These are phyloP conservation scores for Willowsia nigromaculata DNA, from an alignment of 2,888 invertebrate species.

Conservation along the genomic window DNA sequence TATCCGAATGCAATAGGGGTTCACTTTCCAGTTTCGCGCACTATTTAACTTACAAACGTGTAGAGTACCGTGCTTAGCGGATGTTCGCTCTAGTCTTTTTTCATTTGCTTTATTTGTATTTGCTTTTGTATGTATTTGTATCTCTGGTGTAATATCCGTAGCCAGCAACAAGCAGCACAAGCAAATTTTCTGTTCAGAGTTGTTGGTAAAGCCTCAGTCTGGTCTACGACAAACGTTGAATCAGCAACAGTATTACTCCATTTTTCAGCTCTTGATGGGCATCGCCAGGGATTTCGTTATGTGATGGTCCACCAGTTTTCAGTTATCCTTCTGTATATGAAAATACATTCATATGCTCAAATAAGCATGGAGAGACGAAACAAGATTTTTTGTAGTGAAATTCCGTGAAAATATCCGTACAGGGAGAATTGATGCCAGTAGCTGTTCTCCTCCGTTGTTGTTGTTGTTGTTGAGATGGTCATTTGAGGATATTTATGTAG, in stretches of 20 bases:
- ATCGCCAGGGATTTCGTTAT: constrained; percentile 52
- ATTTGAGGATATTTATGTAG: not conserved
- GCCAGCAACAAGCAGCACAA: not conserved
- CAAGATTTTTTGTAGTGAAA: constrained; percentile 8
- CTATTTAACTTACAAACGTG: not conserved
- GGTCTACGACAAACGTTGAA: not conserved
- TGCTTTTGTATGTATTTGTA: not conserved
- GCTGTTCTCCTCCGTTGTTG: not conserved
- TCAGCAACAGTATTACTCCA: not conserved
- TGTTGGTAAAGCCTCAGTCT: not conserved
- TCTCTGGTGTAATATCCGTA: not conserved
- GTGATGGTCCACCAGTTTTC: constrained; percentile 41
- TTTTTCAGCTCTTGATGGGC: constrained; percentile 58
- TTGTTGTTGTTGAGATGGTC: not conserved
- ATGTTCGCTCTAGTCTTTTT: not conserved
- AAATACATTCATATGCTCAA: not conserved
- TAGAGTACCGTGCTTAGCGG: not conserved
- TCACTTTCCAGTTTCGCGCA: not conserved
- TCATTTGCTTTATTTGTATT: not conserved
- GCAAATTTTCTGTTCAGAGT: not conserved
- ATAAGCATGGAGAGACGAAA: not conserved
- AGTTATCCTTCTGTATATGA: not conserved
- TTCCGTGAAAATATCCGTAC: not conserved
- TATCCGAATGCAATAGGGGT: not conserved
- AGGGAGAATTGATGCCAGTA: not conserved